Evolutionary conservation across 2,888 invertebrate species (phyloP).

Genomic region (Perizoma affinitatum): DNA sequence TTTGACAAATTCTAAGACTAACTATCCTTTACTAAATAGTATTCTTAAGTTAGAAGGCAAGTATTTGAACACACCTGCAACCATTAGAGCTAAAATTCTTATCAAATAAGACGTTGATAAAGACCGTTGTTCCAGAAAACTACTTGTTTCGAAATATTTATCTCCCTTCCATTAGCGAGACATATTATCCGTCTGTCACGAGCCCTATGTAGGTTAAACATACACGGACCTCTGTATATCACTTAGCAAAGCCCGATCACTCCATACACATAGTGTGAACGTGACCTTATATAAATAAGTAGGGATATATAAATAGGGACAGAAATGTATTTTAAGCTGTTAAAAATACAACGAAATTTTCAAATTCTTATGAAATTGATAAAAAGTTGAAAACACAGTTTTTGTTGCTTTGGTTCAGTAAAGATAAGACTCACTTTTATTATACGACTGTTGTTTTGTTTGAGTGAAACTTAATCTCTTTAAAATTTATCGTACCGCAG

Average conservation of each 20-base stretch:
- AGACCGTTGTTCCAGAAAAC: slow-evolving; percentile 52
- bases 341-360: slow-evolving; percentile 49
- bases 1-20: no score
- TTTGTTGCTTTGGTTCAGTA: slow-evolving; percentile 4
- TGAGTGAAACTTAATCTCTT: no score
- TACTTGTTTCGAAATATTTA: slow-evolving; percentile 58
- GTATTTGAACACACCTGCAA: slow-evolving; percentile 26
- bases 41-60: not conserved
- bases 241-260: slow-evolving; percentile 46
- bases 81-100: slow-evolving; percentile 37
- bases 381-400: slow-evolving; percentile 36
- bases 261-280: slow-evolving; percentile 45
- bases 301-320: slow-evolving; percentile 29
- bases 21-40: no score
- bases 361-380: slow-evolving; percentile 35
- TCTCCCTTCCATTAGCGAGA: slow-evolving; percentile 66
- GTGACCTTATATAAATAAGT: no score
- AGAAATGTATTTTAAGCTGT: slow-evolving; percentile 49
- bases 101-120: slow-evolving; percentile 52
- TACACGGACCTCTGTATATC: slow-evolving; percentile 48
- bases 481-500: no score
- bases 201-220: slow-evolving; percentile 47
- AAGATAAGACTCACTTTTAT: slow-evolving; percentile 9
- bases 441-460: slow-evolving; percentile 1
- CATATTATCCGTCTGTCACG: slow-evolving; percentile 69